Evolutionary conservation across 1,140 invertebrate genomes (phyloP).

Genomic region (Drosophila ohnishii): DNA sequence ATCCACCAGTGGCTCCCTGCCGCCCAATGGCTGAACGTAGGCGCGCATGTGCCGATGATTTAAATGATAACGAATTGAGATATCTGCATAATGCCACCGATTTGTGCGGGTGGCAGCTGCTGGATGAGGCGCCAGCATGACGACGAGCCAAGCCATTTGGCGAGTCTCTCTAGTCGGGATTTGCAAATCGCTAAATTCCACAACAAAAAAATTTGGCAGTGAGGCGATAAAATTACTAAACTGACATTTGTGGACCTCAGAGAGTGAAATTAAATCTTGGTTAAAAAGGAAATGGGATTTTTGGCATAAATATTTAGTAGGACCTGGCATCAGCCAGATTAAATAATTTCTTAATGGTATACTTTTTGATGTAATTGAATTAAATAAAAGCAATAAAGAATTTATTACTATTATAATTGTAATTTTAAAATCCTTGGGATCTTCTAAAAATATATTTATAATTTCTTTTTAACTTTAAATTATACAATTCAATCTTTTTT

Average conservation of each 20-base stretch:
- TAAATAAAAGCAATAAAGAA: not conserved
- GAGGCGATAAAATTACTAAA: conserved; percentile 6
- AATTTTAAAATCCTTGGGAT: no score
- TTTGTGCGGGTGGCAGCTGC: conserved; percentile 27
- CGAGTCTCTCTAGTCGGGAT: not conserved
- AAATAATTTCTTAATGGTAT: not conserved
- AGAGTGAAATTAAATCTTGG: not conserved
- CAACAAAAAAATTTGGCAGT: not conserved
- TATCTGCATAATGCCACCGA: conserved; percentile 64
- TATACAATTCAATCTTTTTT: no score
- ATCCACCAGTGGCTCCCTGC: conserved; percentile 15
- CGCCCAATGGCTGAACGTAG: conserved; percentile 22
- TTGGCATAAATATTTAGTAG: not conserved
- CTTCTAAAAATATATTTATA: no score
- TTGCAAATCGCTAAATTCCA: conserved; percentile 19
- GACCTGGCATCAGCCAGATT: no score
- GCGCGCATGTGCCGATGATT: conserved; percentile 70
- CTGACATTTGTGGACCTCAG: conserved; percentile 4
- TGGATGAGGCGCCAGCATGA: conserved; percentile 31
- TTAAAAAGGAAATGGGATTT: not conserved
- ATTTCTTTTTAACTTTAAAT: no score
- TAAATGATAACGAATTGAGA: conserved; percentile 70
- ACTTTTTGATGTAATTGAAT: not conserved
- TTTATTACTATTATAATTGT: no score
- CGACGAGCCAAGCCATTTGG: conserved; percentile 14